Base-by-base conservation (phyloP, 2,888 invertebrate genomes). In the Apamea monoglypha region DNA sequence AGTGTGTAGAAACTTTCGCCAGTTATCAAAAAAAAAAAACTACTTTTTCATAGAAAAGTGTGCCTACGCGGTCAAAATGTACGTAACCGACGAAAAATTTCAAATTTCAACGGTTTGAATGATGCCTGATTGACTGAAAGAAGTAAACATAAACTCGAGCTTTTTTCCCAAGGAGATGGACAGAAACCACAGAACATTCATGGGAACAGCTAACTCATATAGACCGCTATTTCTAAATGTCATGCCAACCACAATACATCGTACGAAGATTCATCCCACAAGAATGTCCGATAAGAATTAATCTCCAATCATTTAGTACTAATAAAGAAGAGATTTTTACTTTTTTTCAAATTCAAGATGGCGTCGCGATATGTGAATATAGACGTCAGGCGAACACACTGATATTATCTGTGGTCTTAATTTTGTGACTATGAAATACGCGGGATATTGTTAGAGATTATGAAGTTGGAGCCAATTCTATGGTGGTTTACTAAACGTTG, bases 311-410 rank as follows among this genome's bases (percentile, higher is more conserved):
- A 88, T 91, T 92, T 92, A 92, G 91, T 93, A 91, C 91, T 90
- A 89, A 82, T 85, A 87, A 84, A 88, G 90, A 40, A 47, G 81
- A 75, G 87, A 88, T 87, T 90, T 90, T 84, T 89, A 87, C 85
- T 85, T 90, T 85, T 91, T 64, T 90, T 85, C 74, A 89, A 84
- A 89, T 88, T 90, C 90, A 91, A 94, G 95, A 95, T 95, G 94
- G 93, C 92, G 91, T 76, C 88, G 90, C 90, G 95, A 94, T 94
- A 93, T 91, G 68, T 91, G 92, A 92, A 95, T 94, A 92, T 92
- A 95, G 95, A 94, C 92, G 95, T 95, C 95, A 95, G 91, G 91
- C 91, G 90, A 91, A 91, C 87, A 88, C 89, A 84, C 89, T 87
- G 91, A 87, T 86, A 90, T 93, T 92, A 95, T 95, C 94, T 93